These are phyloP conservation scores for Archaeoteleia sp. DNA, from an alignment of 2,888 invertebrate species.

Conservation along the genomic window DNA sequence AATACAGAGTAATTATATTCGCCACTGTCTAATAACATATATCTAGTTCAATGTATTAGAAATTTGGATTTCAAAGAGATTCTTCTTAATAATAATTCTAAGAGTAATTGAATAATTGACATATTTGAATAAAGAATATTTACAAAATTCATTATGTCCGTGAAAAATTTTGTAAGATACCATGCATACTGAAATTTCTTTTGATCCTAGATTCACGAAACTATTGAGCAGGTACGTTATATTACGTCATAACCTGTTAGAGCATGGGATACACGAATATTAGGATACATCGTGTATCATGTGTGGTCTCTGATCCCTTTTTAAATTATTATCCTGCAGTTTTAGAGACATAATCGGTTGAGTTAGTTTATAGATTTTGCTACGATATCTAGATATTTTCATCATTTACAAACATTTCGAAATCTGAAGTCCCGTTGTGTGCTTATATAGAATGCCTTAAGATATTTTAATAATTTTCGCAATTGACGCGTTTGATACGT, in stretches of 20 bases:
- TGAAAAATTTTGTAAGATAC: slow-evolving; percentile 6
- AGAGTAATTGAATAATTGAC: too few species aligned
- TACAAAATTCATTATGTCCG: background rate
- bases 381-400: background rate
- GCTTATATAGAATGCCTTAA: too few species aligned
- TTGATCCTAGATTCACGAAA: slow-evolving; percentile 6
- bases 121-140: too few species aligned
- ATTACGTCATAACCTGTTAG: slow-evolving; percentile 64
- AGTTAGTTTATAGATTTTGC: slow-evolving; percentile 12
- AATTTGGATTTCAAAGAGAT: too few species aligned
- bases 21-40: too few species aligned
- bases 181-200: slow-evolving; percentile 8
- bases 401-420: too few species aligned
- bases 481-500: too few species aligned
- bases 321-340: slow-evolving; percentile 56
- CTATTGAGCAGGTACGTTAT: slow-evolving; percentile 55
- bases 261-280: slow-evolving; percentile 53
- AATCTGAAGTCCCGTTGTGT: too few species aligned
- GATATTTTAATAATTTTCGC: too few species aligned
- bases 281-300: slow-evolving; percentile 55
- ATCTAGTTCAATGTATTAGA: too few species aligned
- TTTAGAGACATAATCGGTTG: slow-evolving; percentile 11
- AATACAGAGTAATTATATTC: too few species aligned
- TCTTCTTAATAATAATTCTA: too few species aligned
- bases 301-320: slow-evolving; percentile 58